A percentile compares a stretch with the other conserved stretches of the same genome.
Conservation (phyloP, 30 jellyfish, hydroid and myxozoan genomes). For the Cassiopea andromeda region DNA sequence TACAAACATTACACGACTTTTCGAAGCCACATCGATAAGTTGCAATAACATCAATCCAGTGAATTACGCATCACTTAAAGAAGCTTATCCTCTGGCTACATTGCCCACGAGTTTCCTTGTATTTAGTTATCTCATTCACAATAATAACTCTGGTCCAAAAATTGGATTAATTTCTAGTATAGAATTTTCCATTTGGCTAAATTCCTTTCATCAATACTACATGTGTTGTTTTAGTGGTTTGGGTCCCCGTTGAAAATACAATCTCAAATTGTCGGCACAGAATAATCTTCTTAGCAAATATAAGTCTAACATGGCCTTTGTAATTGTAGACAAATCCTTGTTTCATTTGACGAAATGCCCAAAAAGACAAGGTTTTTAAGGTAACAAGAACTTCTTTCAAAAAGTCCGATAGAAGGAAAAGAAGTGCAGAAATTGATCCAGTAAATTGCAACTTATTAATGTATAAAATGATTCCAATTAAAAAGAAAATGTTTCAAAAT, state of each 20-base stretch:
- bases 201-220: conserved; percentile 10
- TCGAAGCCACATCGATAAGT: background rate
- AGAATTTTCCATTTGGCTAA: background rate
- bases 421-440: background rate
- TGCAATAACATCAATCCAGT: background rate
- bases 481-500: background rate
- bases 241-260: background rate
- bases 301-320: background rate
- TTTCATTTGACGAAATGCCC: background rate
- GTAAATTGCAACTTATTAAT: background rate
- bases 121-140: conserved; percentile 2
- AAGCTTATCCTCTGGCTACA: background rate
- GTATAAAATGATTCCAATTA: background rate
- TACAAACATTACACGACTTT: background rate
- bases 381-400: conserved; percentile 4
- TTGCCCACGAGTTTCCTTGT: background rate
- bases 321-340: background rate
- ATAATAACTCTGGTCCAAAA: background rate
- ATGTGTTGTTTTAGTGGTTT: conserved; percentile 3
- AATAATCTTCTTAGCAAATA: conserved; percentile 2
- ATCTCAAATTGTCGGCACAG: conserved; percentile 9
- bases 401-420: background rate
- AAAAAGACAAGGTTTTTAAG: background rate
- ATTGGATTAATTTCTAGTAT: conserved; percentile 2
- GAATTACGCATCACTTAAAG: background rate